phyloP scores from a whole-genome alignment of 2,888 invertebrate species.

The Drosophila borborema region DNA sequence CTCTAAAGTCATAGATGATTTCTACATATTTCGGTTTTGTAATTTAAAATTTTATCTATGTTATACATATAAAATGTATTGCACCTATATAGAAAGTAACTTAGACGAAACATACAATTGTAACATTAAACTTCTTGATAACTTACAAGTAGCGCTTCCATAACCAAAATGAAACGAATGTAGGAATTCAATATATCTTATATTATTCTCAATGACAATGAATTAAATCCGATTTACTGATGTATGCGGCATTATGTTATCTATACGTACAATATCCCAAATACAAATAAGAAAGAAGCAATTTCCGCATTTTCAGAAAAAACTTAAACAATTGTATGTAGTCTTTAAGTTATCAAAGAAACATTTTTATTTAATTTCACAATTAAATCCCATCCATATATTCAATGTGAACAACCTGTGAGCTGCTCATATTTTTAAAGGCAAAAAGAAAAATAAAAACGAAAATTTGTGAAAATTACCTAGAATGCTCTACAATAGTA shows the following conservation, averaged over 20 bases:
- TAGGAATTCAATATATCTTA: constrained; percentile 2
- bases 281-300: neutral
- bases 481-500: neutral
- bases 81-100: constrained; percentile 26
- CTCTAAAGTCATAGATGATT: neutral
- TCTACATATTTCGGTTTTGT: constrained; percentile 18
- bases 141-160: constrained; percentile 71
- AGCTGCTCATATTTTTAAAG: constrained; percentile 1
- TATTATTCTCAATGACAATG: constrained; percentile 17
- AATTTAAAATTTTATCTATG: constrained; percentile 19
- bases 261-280: constrained; percentile 32
- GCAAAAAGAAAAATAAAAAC: neutral
- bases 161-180: constrained; percentile 28
- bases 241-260: constrained; percentile 33
- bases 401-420: constrained; percentile 12
- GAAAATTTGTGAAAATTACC: neutral
- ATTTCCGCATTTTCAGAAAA: constrained; percentile 18
- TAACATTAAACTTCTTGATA: constrained; percentile 43
- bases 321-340: constrained; percentile 3
- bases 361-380: neutral
- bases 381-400: constrained; percentile 5
- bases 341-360: constrained; percentile 12
- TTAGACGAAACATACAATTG: constrained; percentile 62
- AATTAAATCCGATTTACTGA: constrained; percentile 8
- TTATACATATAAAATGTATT: constrained; percentile 21